These are phyloP conservation scores for Caenorhabditis afra DNA, from an alignment of 2,888 invertebrate species.

Conservation along the genomic window DNA sequence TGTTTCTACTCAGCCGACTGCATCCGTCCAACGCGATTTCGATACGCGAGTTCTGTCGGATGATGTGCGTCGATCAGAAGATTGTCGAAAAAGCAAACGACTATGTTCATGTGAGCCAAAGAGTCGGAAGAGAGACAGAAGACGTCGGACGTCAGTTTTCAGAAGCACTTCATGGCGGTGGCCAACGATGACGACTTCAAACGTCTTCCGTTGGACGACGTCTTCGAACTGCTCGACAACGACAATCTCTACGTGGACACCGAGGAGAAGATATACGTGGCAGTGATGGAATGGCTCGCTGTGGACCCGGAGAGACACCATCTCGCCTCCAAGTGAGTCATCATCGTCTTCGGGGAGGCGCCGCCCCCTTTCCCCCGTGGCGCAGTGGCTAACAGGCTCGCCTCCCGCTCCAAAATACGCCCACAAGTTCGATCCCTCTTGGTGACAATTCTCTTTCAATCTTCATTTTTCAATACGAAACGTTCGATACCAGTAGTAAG, in stretches of 20 bases:
- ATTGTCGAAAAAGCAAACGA: conserved; percentile 13
- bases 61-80: conserved; percentile 43
- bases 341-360: no score
- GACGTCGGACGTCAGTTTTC: no score
- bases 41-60: conserved; percentile 62
- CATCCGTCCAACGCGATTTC: conserved; percentile 64
- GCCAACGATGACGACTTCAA: conserved; percentile 88
- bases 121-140: no score
- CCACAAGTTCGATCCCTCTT: no score
- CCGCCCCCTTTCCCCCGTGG: no score
- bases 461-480: no score
- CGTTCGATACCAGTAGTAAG: no score
- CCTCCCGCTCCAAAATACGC: no score
- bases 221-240: conserved; percentile 84
- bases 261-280: conserved; percentile 90
- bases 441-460: no score
- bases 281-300: conserved; percentile 89
- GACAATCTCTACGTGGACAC: conserved; percentile 88
- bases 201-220: conserved; percentile 75
- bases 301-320: conserved; percentile 84
- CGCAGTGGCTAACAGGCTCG: no score
- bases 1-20: conserved; percentile 85
- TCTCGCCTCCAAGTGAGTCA: conserved; percentile 67
- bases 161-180: conserved; percentile 88
- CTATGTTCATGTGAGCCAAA: conserved; percentile 47